Conservation (phyloP, 1,140 invertebrate genomes). For the Drosophila parabipectinata region DNA sequence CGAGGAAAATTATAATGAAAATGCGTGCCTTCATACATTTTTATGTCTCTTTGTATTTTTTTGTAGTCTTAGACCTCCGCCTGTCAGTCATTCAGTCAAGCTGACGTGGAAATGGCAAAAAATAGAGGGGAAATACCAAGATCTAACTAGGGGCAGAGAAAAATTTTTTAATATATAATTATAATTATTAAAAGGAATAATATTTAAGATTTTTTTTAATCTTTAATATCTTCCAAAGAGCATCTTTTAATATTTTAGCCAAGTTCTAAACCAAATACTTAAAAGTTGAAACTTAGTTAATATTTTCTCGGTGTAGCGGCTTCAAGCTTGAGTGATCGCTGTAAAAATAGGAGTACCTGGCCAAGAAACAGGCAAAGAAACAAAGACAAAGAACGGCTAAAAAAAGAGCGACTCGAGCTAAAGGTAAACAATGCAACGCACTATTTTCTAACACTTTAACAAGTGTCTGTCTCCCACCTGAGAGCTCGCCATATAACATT, state of each 20-base stretch:
- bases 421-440: conserved; percentile 82
- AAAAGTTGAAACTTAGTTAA: neutral
- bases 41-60: conserved; percentile 48
- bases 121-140: conserved; percentile 26
- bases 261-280: neutral
- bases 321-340: conserved; percentile 76
- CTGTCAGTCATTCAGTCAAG: conserved; percentile 70
- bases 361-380: conserved; percentile 49
- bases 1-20: conserved; percentile 54
- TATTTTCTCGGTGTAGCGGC: conserved; percentile 53
- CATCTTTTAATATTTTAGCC: neutral
- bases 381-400: conserved; percentile 29
- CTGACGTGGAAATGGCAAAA: conserved; percentile 70
- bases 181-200: too few species aligned
- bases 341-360: conserved; percentile 58
- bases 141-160: conserved; percentile 26
- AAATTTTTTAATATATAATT: neutral
- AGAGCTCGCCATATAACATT: conserved; percentile 21
- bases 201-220: too few species aligned
- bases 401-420: conserved; percentile 69
- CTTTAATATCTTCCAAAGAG: too few species aligned
- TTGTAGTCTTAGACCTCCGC: conserved; percentile 39
- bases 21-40: conserved; percentile 66
- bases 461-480: conserved; percentile 61
- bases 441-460: conserved; percentile 82